phyloP scores from a whole-genome alignment of 2,113 vertebrate species.

The Antechinus stuartii region DNA sequence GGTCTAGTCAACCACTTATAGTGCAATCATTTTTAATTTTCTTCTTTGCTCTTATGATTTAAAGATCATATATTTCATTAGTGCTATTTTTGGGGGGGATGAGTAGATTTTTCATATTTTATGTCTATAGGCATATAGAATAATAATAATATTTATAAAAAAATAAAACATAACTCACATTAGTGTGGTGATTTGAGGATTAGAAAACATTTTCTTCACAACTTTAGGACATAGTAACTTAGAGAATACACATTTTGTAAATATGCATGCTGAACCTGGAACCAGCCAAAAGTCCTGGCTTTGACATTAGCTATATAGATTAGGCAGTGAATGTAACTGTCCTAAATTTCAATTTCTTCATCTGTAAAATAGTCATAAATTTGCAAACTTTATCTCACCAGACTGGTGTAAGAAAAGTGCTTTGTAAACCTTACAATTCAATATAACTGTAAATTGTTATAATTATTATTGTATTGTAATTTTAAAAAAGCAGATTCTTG shows the following conservation, averaged over 20 bases:
- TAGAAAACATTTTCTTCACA: not conserved
- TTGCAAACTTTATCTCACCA: not conserved
- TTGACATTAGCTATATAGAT: not conserved
- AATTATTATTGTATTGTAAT: not conserved
- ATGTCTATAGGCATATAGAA: not conserved
- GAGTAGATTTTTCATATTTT: not conserved
- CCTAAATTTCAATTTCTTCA: not conserved
- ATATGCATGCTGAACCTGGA: not conserved
- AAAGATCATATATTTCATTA: slow-evolving; percentile 14
- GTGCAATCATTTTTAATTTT: not conserved
- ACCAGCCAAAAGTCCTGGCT: not conserved
- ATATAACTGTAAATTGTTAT: not conserved
- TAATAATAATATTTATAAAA: too few species aligned
- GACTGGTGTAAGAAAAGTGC: not conserved
- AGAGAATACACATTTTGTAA: not conserved
- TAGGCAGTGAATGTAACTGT: not conserved
- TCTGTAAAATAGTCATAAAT: not conserved
- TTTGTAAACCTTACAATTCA: not conserved
- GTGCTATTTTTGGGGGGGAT: not conserved
- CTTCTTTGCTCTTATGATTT: not conserved
- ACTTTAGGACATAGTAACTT: not conserved
- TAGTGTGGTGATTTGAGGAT: not conserved
- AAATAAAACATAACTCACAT: not conserved
- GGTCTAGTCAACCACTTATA: not conserved
- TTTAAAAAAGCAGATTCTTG: not conserved